A percentile compares a stretch with the other conserved stretches of the same genome.
phyloP scores from a whole-genome alignment of 2,888 invertebrate species.

The Matsumyia berberina region DNA sequence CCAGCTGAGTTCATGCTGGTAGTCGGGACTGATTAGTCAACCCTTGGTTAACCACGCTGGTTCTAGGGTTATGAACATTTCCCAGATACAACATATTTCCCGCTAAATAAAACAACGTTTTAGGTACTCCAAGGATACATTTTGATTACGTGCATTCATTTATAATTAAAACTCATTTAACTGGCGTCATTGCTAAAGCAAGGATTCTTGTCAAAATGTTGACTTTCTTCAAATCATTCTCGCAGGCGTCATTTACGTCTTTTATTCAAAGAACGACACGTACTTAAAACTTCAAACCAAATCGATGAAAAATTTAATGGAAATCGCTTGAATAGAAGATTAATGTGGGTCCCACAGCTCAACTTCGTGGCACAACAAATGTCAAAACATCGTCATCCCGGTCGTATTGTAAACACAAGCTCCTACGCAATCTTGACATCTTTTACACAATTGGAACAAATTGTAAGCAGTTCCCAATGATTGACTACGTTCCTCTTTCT shows the following conservation, averaged over 20 bases:
- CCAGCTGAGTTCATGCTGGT: too few species aligned
- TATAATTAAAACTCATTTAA: slow-evolving; percentile 45
- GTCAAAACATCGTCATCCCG: slow-evolving; percentile 19
- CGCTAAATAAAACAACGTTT: neutral
- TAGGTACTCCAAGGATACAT: slow-evolving; percentile 9
- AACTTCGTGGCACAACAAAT: slow-evolving; percentile 6
- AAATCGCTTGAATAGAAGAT: slow-evolving; percentile 37
- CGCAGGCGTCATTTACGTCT: neutral
- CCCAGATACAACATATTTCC: slow-evolving; percentile 1
- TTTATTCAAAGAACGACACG: neutral
- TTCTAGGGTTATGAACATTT: too few species aligned
- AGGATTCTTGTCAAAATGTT: slow-evolving; percentile 4
- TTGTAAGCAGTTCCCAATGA: slow-evolving; percentile 64
- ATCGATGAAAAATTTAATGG: slow-evolving; percentile 13
- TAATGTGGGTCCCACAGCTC: slow-evolving; percentile 5
- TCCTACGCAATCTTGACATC: slow-evolving; percentile 36
- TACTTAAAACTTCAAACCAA: neutral
- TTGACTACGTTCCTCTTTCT: slow-evolving; percentile 20
- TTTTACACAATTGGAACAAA: slow-evolving; percentile 65
- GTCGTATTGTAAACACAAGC: slow-evolving; percentile 11
- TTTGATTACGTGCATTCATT: slow-evolving; percentile 54
- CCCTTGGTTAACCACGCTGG: too few species aligned
- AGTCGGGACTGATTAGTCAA: too few species aligned
- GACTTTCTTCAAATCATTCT: slow-evolving; percentile 11
- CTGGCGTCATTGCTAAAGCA: neutral